phyloP scores from a whole-genome alignment of 53 echinoderm and acorn worm genomes.

The Apostichopus leukothele region DNA sequence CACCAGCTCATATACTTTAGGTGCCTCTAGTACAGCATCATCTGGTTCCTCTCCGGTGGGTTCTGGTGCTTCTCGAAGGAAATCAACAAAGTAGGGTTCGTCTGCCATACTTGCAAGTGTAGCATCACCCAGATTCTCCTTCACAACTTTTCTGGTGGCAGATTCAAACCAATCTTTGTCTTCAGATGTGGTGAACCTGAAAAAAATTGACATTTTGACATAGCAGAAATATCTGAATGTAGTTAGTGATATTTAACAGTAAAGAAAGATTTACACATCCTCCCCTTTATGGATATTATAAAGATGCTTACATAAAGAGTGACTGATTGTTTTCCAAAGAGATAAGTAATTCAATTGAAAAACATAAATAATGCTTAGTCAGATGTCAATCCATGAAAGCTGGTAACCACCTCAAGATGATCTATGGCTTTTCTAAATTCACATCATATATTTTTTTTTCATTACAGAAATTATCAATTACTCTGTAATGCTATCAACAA shows the following conservation, averaged over 20 bases:
- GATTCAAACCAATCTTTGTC: conserved; percentile 92
- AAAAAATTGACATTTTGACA: background rate
- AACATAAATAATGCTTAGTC: no score
- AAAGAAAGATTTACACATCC: background rate
- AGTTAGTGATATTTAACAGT: no score
- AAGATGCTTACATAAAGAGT: background rate
- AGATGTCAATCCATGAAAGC: no score
- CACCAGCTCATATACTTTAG: conserved; percentile 93
- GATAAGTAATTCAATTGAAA: no score
- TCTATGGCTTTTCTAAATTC: no score
- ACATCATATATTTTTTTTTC: no score
- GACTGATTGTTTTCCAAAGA: no score
- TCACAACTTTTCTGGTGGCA: conserved; percentile 57
- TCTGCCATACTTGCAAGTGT: conserved; percentile 54
- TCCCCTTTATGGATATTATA: background rate
- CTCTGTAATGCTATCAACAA: no score
- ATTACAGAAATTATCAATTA: no score
- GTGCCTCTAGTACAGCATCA: conserved; percentile 93
- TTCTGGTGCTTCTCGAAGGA: conserved; percentile 91
- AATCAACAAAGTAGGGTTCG: conserved; percentile 99
- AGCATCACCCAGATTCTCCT: conserved; percentile 62
- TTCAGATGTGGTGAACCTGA: conserved; percentile 80
- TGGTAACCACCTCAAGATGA: no score
- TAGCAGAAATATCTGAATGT: no score
- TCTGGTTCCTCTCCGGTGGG: conserved; percentile 97